These are phyloP conservation scores for Acronicta psi DNA, from an alignment of 2,888 invertebrate genomes.

Conservation along the genomic window DNA sequence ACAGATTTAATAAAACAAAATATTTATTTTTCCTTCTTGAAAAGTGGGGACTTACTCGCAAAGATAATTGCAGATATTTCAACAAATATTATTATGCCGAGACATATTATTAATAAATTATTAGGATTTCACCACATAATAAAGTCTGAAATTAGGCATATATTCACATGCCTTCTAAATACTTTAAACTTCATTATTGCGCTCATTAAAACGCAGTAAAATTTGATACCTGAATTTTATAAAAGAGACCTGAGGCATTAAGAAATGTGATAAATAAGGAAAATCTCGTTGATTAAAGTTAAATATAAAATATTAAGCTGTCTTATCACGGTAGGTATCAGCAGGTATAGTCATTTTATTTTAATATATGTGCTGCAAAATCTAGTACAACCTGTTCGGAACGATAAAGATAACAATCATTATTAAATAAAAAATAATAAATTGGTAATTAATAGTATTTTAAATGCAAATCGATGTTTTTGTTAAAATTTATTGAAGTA, in stretches of 20 bases:
- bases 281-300: conserved; percentile 15
- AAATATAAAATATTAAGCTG: conserved; percentile 24
- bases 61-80: conserved; percentile 56
- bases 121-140: conserved; percentile 69
- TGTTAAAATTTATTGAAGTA: conserved; percentile 6
- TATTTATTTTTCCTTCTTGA: conserved; percentile 56
- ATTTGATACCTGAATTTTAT: conserved; percentile 60
- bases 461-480: conserved; percentile 15
- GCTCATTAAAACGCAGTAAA: conserved; percentile 74
- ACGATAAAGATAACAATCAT: conserved; percentile 38
- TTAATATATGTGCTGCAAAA: conserved; percentile 22
- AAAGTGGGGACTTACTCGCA: conserved; percentile 42
- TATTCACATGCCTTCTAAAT: conserved; percentile 59
- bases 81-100: conserved; percentile 51
- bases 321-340: conserved; percentile 26
- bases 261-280: conserved; percentile 29
- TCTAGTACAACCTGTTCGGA: conserved; percentile 34
- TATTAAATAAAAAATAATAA: conserved; percentile 26
- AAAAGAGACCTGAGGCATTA: conserved; percentile 21
- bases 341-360: conserved; percentile 29
- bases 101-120: conserved; percentile 64
- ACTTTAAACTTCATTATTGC: conserved; percentile 68
- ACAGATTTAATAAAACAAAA: conserved; percentile 60
- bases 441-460: conserved; percentile 27
- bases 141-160: conserved; percentile 67